Conservation (phyloP, 1,140 invertebrate species). For the Papilio machaon region DNA sequence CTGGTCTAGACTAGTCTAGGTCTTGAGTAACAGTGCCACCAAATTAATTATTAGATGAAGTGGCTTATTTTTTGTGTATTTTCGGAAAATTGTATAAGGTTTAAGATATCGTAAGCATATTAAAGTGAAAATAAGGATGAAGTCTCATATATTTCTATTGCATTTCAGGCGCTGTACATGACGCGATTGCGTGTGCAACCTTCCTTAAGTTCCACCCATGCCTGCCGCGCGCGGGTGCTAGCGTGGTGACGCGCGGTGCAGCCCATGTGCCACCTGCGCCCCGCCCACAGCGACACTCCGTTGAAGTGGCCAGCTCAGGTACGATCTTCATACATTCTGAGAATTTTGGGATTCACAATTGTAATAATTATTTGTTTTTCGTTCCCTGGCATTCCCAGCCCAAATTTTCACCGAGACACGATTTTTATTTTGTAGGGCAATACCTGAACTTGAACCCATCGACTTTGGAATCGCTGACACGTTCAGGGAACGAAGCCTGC, state of each 20-base stretch:
- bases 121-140: not conserved
- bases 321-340: slow-evolving; percentile 26
- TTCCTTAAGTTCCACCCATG: slow-evolving; percentile 97
- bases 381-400: too few species aligned
- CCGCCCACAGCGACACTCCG: slow-evolving; percentile 89
- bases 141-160: not conserved
- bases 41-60: not conserved
- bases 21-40: too few species aligned
- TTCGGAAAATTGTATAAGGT: too few species aligned
- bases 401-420: too few species aligned
- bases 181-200: slow-evolving; percentile 98
- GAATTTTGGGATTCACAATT: too few species aligned
- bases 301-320: slow-evolving; percentile 91
- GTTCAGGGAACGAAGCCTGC: slow-evolving; percentile 87
- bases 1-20: too few species aligned
- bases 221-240: slow-evolving; percentile 90
- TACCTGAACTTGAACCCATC: slow-evolving; percentile 91
- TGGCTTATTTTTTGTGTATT: not conserved
- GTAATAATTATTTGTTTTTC: too few species aligned
- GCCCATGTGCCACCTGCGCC: slow-evolving; percentile 74
- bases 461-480: slow-evolving; percentile 88
- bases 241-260: slow-evolving; percentile 85
- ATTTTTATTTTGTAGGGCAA: slow-evolving; percentile 76
- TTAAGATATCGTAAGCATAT: too few species aligned
- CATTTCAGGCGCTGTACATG: slow-evolving; percentile 91